A percentile compares a stretch with the other conserved stretches of the same genome.
phyloP scores from a whole-genome alignment of 1,140 invertebrate species.

The Leptopilina clavipes region DNA sequence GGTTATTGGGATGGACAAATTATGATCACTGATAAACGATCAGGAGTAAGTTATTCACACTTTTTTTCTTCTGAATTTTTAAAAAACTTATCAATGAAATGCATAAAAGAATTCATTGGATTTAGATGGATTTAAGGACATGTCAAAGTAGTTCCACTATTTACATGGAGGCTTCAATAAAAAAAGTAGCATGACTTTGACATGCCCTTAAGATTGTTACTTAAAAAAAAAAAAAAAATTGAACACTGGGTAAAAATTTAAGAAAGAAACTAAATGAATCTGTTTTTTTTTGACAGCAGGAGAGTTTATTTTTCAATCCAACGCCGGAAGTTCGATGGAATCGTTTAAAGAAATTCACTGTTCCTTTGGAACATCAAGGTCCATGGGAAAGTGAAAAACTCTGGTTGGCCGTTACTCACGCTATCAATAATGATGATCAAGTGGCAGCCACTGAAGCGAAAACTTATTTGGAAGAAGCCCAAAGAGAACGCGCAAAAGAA shows the following conservation, averaged over 20 bases:
- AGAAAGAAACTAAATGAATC: no score
- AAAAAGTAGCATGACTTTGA: no score
- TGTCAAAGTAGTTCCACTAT: no score
- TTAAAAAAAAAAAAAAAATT: no score
- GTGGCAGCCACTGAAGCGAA: slow-evolving; percentile 91
- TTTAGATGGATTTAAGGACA: no score
- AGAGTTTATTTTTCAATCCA: slow-evolving; percentile 84
- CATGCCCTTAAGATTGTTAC: no score
- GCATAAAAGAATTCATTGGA: no score
- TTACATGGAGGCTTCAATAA: no score
- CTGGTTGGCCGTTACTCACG: slow-evolving; percentile 89
- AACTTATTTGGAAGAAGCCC: slow-evolving; percentile 89
- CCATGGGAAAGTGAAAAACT: slow-evolving; percentile 90
- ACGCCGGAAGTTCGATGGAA: slow-evolving; percentile 80
- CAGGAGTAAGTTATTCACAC: slow-evolving; percentile 75
- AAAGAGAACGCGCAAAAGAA: slow-evolving; percentile 83
- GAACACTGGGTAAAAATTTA: no score
- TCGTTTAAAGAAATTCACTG: slow-evolving; percentile 85
- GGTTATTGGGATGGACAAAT: slow-evolving; percentile 96
- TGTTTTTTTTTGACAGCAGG: slow-evolving; percentile 76
- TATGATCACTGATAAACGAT: slow-evolving; percentile 86
- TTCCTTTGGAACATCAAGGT: slow-evolving; percentile 85
- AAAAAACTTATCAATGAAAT: no score
- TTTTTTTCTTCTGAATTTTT: no score
- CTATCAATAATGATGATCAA: slow-evolving; percentile 86